Evolutionary conservation across 2,888 invertebrate genomes (phyloP), one percentile per base, ranked within the genome.

Genomic region (Ormyrus nitidulus): DNA sequence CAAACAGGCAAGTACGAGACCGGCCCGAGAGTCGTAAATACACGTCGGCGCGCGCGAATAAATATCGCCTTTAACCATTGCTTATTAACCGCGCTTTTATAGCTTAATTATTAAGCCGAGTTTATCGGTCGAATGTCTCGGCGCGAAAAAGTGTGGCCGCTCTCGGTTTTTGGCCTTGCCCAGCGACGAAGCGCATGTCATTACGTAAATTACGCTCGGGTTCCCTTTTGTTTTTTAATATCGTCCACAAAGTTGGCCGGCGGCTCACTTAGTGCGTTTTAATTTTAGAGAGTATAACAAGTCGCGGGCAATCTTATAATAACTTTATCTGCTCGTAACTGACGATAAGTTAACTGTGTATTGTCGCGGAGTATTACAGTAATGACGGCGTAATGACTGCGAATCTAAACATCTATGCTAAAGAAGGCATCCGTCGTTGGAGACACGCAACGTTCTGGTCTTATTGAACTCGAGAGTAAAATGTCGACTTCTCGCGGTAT

Each of bases 21-120:
- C 5, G n/a, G 34, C 34, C 4, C 11, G 19, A 13, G 58, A 77
- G 65, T 77, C 77, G 64, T 77, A 71, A 77, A 77, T 77, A 77
- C 51, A 77, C 58, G 65, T 62, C 68, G 62, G 51, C 9, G 34
- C 48, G 51, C 62, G 54, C 62, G 62, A 61, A 76, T 76, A 69
- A 76, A 76, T 76, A 76, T 69, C 69, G 54, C 19, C 56, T 44
- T 44, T 56, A 76, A 62, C 48, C 54, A 59, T 69, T 69, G 61
- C 69, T 69, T 54, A 69, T 76, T 69, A 62, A 69, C 53, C 69
- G 34, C 48, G 54, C 34, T 76, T 76, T 76, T 61, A 54, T 68
- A 61, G 51, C 56, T 68, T 76, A 51, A 76, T 76, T 76, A 76
- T 76, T 53, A 61, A 61, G 53, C 44, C 53, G 53, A 46, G 59